Conservation (phyloP, 53 echinoderm and acorn worm genomes). For the Pentamera pediparva region DNA sequence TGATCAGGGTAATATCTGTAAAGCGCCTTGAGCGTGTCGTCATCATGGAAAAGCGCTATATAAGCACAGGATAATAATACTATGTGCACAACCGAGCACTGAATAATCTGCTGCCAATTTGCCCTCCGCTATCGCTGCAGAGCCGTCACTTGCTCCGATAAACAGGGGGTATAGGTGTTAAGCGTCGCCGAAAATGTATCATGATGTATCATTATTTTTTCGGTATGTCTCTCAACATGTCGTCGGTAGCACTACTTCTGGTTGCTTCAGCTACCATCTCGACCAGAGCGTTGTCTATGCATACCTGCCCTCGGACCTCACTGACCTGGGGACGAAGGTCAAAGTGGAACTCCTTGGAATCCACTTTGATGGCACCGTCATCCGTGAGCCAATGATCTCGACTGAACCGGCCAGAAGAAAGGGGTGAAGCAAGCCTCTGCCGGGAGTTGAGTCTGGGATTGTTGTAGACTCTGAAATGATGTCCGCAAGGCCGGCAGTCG, state of each 20-base stretch:
- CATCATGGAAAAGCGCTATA: no score
- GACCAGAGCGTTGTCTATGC: slow-evolving; percentile 89
- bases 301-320: slow-evolving; percentile 70
- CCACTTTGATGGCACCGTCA: slow-evolving; percentile 67
- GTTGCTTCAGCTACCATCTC: slow-evolving; percentile 89
- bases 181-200: not conserved
- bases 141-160: no score
- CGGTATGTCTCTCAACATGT: slow-evolving; percentile 40
- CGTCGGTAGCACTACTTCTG: slow-evolving; percentile 96
- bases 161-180: no score
- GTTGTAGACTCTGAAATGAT: no score
- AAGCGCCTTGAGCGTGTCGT: no score
- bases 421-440: not conserved
- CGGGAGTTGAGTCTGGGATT: no score
- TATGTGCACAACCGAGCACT: no score
- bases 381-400: slow-evolving; percentile 65
- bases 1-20: no score
- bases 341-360: slow-evolving; percentile 84
- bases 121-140: no score
- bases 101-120: no score
- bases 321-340: slow-evolving; percentile 59
- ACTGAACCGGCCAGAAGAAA: slow-evolving; percentile 59
- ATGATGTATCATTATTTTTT: not conserved
- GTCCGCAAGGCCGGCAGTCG: no score
- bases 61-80: no score